Evolutionary conservation across 2,113 vertebrate genomes (phyloP), one percentile per base, ranked within the genome.

Genomic region (Nothoprocta pentlandii): DNA sequence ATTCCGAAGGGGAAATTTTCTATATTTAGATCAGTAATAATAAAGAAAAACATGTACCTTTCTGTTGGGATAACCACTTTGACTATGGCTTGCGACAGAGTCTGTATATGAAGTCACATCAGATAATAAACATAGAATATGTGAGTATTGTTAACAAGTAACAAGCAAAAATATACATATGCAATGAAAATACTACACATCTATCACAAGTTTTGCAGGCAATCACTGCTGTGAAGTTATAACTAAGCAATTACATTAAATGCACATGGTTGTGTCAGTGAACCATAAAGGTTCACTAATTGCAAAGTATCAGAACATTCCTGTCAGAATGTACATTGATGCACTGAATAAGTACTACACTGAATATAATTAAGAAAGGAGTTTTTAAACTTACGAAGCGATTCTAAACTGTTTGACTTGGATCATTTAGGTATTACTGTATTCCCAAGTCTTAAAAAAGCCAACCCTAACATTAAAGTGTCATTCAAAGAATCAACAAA

Each of bases 21-120:
- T 99, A 98, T 98, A 99, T 99, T 99, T 98, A 99, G 98, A 99
- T 99, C 98, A 99, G 99, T 99, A 98, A 98, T 98, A 99, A 99
- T 99, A 99, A 99, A 98, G 98, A 98, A 99, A 99, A 99, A 99
- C 98, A 99, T 99, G 99, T 99, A 99, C 99, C 99, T 99, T 99
- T 99, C 99, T 99, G 99, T 99, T 99, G 99, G 99, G 99, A 99
- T 99, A 99, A 99, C 99, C 99, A 99, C 99, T 99, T 99, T 99
- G 99, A 99, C 99, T 99, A 99, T 99, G 99, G 99, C 99, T 99
- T 99, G 99, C 99, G 99, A 99, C 99, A 99, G 99, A 99, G 99
- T 99, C 99, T 99, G 99, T 99, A 99, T 99, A 99, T 99, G 99
- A 99, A 99, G 99, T 99, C 99, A 99, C 99, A 99, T 99, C 99